These are phyloP conservation scores for Okamejei kenojei DNA, from an alignment of 2,797 vertebrate species.

Conservation along the genomic window DNA sequence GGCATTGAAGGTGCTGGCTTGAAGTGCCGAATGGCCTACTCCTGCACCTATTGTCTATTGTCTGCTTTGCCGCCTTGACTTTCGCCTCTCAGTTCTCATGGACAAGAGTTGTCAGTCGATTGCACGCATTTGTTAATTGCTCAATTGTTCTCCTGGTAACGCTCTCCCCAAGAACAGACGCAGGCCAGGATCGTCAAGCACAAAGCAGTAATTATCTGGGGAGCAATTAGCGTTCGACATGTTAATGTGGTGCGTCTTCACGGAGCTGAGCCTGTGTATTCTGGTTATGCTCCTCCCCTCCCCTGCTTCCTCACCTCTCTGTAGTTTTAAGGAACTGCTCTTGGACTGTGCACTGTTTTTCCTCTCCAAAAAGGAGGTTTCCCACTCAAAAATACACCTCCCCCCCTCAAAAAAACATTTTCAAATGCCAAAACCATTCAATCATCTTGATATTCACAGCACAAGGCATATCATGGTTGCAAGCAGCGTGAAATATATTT, in stretches of 20 bases:
- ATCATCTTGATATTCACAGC: too few species aligned
- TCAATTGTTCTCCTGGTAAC: conserved; percentile 14
- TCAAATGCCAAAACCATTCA: too few species aligned
- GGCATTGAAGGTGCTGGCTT: too few species aligned
- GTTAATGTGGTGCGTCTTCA: not conserved
- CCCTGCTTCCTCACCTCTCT: not conserved
- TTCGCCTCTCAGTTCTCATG: not conserved
- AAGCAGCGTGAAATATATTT: too few species aligned
- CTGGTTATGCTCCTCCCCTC: not conserved
- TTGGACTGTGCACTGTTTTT: not conserved
- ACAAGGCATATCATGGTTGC: too few species aligned
- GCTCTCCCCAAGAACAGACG: not conserved
- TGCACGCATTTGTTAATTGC: not conserved
- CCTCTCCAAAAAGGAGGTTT: not conserved
- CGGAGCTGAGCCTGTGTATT: not conserved
- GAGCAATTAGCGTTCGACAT: not conserved
- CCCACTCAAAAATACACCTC: too few species aligned
- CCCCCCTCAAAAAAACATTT: too few species aligned
- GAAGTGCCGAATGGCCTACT: too few species aligned
- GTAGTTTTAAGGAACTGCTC: not conserved
- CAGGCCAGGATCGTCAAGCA: not conserved
- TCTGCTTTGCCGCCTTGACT: not conserved
- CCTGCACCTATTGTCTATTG: too few species aligned
- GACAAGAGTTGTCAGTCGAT: not conserved
- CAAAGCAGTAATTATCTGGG: not conserved